Base-by-base conservation (phyloP, 2,113 vertebrate species). In the Phalacrocorax aristotelis region DNA sequence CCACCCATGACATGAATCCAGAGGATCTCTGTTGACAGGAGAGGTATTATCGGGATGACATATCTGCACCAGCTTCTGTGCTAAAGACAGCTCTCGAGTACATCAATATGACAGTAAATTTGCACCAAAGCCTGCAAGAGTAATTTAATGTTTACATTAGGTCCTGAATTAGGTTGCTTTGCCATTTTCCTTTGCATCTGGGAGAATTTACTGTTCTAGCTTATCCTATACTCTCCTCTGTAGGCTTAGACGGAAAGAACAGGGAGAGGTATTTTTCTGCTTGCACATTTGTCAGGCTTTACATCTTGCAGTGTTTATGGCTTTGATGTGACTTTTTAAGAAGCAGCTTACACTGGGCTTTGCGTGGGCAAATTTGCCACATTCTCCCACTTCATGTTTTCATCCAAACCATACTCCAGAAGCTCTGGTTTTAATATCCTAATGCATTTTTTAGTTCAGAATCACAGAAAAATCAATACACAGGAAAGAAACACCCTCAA, bases 391-490 rank as follows among this genome's bases (percentile, higher is more conserved):
- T 96, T 92, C 88, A 90, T 64, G n/a, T 75, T 95, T 98, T 97
- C 97, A 97, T 96, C 94, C 55, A 83, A 97, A 97, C 96, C 88
- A 69, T 96, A 94, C 62, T 79, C 89, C 83, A 94, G 90, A 92
- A 93, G 83, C 93, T 98, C 97, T 97, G 93, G 71, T 98, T 98
- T 97, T 95, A 92, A 96, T 96, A 97, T 94, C 77, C 68, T 75
- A 25, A 13, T 36, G 78, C 42, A 62, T 95, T 96, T 96, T 97
- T 91, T 46, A 49, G 66, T 81, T 91, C 62, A 72, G 90, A 87
- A 94, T 94, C 85, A 92, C 87, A 87, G 91, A 97, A 96, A 96
- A 97, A 90, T 95, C 82, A 77, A 95, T 93, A 66, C 54, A 69
- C 27, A 38, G 83, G 91, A 90, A 94, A 88, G 96, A 83, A 82